phyloP scores from a whole-genome alignment of 2,888 invertebrate genomes.

The Dugesia japonica region DNA sequence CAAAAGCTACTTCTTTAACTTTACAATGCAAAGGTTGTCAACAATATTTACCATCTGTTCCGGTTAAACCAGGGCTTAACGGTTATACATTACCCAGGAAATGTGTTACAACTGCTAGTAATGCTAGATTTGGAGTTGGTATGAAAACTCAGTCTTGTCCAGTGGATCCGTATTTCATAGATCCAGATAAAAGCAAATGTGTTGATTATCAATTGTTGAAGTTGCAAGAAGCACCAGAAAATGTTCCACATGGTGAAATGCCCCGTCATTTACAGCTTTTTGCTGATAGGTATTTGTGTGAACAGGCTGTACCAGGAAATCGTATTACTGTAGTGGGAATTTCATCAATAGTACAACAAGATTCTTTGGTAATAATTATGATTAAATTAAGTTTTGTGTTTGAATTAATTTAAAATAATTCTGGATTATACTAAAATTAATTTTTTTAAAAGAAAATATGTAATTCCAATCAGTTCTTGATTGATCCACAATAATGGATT shows the following conservation, averaged over 20 bases:
- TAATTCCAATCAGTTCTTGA: too few relatives aligned
- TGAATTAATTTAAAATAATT: too few relatives aligned
- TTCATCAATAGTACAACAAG: conserved; percentile 60
- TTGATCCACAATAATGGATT: too few relatives aligned
- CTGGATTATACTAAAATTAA: too few relatives aligned
- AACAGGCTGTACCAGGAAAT: conserved; percentile 85
- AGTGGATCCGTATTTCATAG: conserved; percentile 86
- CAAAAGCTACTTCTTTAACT: conserved; percentile 53
- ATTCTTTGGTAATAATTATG: background rate
- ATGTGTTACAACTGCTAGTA: conserved; percentile 58
- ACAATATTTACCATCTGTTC: conserved; percentile 69
- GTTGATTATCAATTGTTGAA: conserved; percentile 96
- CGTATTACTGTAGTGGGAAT: conserved; percentile 79
- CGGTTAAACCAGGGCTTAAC: conserved; percentile 81
- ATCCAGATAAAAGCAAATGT: conserved; percentile 89
- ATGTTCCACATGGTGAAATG: conserved; percentile 86
- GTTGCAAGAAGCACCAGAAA: conserved; percentile 82
- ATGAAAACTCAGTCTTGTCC: conserved; percentile 73
- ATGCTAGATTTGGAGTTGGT: conserved; percentile 52
- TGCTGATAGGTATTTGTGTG: conserved; percentile 75
- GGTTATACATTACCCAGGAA: conserved; percentile 83
- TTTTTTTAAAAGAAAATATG: too few relatives aligned
- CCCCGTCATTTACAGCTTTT: conserved; percentile 84
- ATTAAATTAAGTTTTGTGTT: background rate
- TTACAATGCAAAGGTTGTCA: conserved; percentile 82